Percentiles rank a stretch among this genome's conserved stretches.
These are phyloP conservation scores for Phaedon cochleariae DNA, from an alignment of 2,888 invertebrate species.

Conservation along the genomic window DNA sequence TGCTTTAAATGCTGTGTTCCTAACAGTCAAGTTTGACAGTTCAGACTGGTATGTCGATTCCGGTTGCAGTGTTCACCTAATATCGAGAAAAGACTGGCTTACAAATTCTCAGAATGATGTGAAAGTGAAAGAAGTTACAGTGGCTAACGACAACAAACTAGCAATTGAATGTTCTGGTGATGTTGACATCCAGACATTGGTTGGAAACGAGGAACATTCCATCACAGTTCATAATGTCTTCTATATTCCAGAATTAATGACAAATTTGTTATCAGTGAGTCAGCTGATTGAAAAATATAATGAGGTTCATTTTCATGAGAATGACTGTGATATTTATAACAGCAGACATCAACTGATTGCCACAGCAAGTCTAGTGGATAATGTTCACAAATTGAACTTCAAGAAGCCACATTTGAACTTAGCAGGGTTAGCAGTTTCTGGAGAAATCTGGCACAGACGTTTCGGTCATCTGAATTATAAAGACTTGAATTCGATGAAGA, in stretches of 20 bases:
- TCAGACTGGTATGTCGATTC: slow-evolving; percentile 47
- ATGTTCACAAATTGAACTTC: slow-evolving; percentile 39
- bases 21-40: slow-evolving; percentile 31
- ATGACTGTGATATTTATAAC: slow-evolving; percentile 42
- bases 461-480: slow-evolving; percentile 31
- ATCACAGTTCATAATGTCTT: slow-evolving; percentile 34
- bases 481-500: slow-evolving; percentile 16
- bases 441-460: slow-evolving; percentile 29
- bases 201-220: slow-evolving; percentile 17
- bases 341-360: slow-evolving; percentile 20
- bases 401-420: slow-evolving; percentile 12
- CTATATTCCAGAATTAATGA: slow-evolving; percentile 42
- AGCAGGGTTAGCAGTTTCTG: slow-evolving; percentile 1
- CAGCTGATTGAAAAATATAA: slow-evolving; percentile 43
- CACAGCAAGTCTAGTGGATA: slow-evolving; percentile 17
- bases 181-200: slow-evolving; percentile 34
- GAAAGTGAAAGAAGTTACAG: slow-evolving; percentile 34
- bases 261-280: slow-evolving; percentile 44
- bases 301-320: slow-evolving; percentile 36
- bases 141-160: slow-evolving; percentile 36
- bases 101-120: slow-evolving; percentile 21
- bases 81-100: slow-evolving; percentile 30
- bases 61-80: slow-evolving; percentile 46
- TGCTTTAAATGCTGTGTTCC: slow-evolving; percentile 42
- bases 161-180: slow-evolving; percentile 38